Percentiles rank a stretch among this genome's conserved stretches.
Conservation (phyloP, 2,797 vertebrate species). For the Vipera ursinii region DNA sequence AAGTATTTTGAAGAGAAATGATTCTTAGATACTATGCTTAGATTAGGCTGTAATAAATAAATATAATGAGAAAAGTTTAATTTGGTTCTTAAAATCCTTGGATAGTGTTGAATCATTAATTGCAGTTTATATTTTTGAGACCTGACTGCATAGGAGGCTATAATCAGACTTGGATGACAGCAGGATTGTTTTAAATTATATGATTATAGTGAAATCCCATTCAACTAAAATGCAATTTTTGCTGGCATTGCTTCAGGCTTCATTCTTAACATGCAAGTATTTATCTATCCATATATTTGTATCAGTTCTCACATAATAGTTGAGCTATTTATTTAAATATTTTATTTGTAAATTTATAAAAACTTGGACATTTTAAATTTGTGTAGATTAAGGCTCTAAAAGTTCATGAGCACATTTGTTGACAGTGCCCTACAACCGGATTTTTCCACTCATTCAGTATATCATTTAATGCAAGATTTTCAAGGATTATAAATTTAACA, state of each 20-base stretch:
- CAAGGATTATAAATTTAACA: not conserved
- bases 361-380: not conserved
- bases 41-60: not conserved
- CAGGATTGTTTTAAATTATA: not conserved
- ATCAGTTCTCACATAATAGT: not conserved
- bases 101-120: not conserved
- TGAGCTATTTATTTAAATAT: not conserved
- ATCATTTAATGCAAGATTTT: not conserved
- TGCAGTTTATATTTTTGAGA: constrained; percentile 1
- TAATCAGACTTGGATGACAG: constrained; percentile 5
- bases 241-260: not conserved
- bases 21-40: not conserved
- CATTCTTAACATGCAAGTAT: not conserved
- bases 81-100: not conserved
- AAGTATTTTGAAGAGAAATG: not conserved
- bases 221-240: not conserved
- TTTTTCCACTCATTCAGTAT: not conserved
- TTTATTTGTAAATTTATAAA: not conserved
- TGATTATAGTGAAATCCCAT: not conserved
- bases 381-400: not conserved
- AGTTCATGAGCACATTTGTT: not conserved
- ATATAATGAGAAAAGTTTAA: constrained; percentile 3
- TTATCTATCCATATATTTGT: not conserved
- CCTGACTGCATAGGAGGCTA: not conserved
- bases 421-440: not conserved